phyloP scores from a whole-genome alignment of 2,888 invertebrate species.

The Alviniconcha strummeri region DNA sequence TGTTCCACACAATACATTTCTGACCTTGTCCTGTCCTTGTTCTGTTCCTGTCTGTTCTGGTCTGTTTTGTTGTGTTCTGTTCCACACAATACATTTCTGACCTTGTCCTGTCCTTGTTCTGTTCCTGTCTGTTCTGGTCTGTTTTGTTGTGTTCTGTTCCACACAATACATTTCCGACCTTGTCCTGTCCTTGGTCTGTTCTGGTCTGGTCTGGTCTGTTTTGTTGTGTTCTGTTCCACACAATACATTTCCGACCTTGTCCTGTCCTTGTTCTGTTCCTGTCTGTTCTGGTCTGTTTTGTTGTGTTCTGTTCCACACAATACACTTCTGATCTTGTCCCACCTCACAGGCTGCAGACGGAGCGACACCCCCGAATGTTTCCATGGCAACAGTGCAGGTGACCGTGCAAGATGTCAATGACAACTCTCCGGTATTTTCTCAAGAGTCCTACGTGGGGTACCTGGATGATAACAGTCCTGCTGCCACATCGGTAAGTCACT shows the following conservation, averaged over 20 bases:
- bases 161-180: too few species aligned
- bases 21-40: background rate
- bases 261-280: too few species aligned
- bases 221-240: background rate
- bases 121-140: background rate
- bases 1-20: background rate
- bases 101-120: background rate
- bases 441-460: slow-evolving; percentile 4
- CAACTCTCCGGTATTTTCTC: slow-evolving; percentile 36
- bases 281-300: too few species aligned
- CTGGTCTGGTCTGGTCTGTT: background rate
- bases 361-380: slow-evolving; percentile 80
- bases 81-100: background rate
- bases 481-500: slow-evolving; percentile 6
- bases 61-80: background rate
- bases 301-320: background rate
- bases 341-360: slow-evolving; percentile 87
- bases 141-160: background rate
- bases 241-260: background rate
- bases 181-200: background rate
- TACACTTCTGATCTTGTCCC: background rate
- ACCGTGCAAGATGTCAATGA: slow-evolving; percentile 44
- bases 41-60: too few species aligned
- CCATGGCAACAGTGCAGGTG: slow-evolving; percentile 36
- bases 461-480: slow-evolving; percentile 25